Evolutionary conservation across 2,113 vertebrate species (phyloP).

Genomic region (Colistium nudipinnis): DNA sequence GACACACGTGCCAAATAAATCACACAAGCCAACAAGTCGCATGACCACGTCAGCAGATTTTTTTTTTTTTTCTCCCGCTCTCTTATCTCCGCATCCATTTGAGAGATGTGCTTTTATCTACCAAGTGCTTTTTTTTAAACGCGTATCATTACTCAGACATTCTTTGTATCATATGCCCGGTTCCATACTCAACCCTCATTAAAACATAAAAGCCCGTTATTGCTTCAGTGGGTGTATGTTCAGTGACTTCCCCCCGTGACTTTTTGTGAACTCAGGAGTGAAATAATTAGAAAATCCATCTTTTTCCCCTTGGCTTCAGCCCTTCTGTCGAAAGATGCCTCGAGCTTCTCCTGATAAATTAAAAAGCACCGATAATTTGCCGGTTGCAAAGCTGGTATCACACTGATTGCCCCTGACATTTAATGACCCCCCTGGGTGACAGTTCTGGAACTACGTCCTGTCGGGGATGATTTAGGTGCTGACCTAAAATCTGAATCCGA

Average conservation of each 20-base stretch:
- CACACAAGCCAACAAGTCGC: not conserved
- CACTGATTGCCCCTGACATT: slow-evolving; percentile 19
- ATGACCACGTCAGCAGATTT: slow-evolving; percentile 23
- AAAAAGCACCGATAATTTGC: not conserved
- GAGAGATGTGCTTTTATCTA: too few relatives aligned
- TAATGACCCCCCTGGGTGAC: slow-evolving; percentile 31
- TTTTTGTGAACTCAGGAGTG: not conserved
- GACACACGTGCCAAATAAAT: too few relatives aligned
- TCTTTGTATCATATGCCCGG: too few relatives aligned
- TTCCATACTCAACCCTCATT: not conserved
- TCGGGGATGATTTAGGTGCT: slow-evolving; percentile 17
- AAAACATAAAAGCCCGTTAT: slow-evolving; percentile 31
- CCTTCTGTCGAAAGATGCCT: not conserved
- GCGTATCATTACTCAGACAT: too few relatives aligned
- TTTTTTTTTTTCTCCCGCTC: too few relatives aligned
- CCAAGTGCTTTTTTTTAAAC: too few relatives aligned
- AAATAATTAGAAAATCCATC: slow-evolving; percentile 5
- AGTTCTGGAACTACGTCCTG: slow-evolving; percentile 10
- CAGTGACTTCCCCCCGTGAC: not conserved
- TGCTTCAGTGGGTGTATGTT: slow-evolving; percentile 9
- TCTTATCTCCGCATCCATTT: too few relatives aligned
- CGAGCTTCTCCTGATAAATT: not conserved
- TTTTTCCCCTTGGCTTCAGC: not conserved
- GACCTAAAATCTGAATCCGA: slow-evolving; percentile 24
- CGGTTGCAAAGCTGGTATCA: slow-evolving; percentile 5